Evolutionary conservation across 2,888 invertebrate species (phyloP).

Genomic region (Aleiodes alternator): DNA sequence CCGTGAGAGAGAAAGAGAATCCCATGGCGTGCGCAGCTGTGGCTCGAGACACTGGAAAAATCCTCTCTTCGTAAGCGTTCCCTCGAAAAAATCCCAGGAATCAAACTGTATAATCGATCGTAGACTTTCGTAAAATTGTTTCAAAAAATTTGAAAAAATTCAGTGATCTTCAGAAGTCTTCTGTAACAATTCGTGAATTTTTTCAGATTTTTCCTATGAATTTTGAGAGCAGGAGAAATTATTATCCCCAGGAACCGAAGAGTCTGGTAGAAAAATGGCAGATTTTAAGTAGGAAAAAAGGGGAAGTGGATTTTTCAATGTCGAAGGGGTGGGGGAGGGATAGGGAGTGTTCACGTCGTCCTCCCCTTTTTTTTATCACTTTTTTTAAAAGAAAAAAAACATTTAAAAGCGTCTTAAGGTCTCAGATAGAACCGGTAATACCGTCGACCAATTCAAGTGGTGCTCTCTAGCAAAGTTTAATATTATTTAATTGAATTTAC

Average conservation of each 20-base stretch:
- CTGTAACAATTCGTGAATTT: background rate
- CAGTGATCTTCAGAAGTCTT: background rate
- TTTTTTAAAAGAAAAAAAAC: background rate
- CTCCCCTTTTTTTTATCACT: background rate
- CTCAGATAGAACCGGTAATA: background rate
- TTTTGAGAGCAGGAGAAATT: background rate
- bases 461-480: background rate
- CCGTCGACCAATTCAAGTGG: too few species aligned
- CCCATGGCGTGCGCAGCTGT: constrained; percentile 46
- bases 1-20: constrained; percentile 11
- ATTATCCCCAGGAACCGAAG: background rate
- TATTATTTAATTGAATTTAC: constrained; percentile 72
- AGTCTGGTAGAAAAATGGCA: background rate
- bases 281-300: too few species aligned
- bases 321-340: too few species aligned
- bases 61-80: constrained; percentile 26
- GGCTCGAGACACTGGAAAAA: constrained; percentile 6
- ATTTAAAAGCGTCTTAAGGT: background rate
- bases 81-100: constrained; percentile 20
- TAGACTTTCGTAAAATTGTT: background rate
- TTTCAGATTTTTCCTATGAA: background rate
- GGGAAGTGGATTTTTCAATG: too few species aligned
- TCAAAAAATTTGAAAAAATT: constrained; percentile 6
- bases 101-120: background rate
- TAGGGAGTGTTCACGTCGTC: constrained; percentile 1